Base-by-base conservation (phyloP, 2,888 invertebrate species). In the Watsonalla cultraria region DNA sequence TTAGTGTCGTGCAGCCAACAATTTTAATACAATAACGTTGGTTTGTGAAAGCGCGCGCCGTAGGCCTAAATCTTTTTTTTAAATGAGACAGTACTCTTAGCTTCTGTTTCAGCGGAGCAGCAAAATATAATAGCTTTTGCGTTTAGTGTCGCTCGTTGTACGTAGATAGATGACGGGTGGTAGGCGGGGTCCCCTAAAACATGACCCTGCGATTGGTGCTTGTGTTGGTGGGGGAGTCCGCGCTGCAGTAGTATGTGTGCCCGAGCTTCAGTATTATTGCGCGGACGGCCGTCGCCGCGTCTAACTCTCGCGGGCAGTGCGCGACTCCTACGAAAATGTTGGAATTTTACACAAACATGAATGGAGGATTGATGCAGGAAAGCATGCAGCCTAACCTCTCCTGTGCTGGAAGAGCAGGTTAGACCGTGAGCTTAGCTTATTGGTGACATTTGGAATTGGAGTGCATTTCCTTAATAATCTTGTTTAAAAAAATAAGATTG, bases 301-400 rank as follows among this genome's bases (percentile, higher is more conserved):
- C 60, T 74, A 69, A 66, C 66, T 76, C 72, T 66, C 69, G 66
- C 65, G 52, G 60, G 66, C 70, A 67, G 66, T 61, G 71, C 72
- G 73, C 61, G 59, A 64, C 65, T 72, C 76, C 54, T 60, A 76
- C 76, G 70, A 91, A 84, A 76, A 94, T 94, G 94, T 92, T 94
- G 88, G 94, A 94, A 80, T 94, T 94, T 83, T 94, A 94, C 78
- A 93, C 94, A 55, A 93, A 93, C 74, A 86, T 93, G 63, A 93
- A 92, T 67, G 76, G 92, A 59, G 91, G 91, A 82, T 91, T 93
- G 88, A 84, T 93, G 78, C 92, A 91, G 67, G 93, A 93, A 62
- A 85, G 85, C 54, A 82, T 89, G 82, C 89, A 93, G 79, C 91
- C 91, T 53, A 92, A 92, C 59, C 86, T 92, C 64, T 91, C 92